Evolutionary conservation across 2,797 vertebrate species (phyloP), one percentile per base, ranked within the genome.

Genomic region (Urosaurus nigricauda): DNA sequence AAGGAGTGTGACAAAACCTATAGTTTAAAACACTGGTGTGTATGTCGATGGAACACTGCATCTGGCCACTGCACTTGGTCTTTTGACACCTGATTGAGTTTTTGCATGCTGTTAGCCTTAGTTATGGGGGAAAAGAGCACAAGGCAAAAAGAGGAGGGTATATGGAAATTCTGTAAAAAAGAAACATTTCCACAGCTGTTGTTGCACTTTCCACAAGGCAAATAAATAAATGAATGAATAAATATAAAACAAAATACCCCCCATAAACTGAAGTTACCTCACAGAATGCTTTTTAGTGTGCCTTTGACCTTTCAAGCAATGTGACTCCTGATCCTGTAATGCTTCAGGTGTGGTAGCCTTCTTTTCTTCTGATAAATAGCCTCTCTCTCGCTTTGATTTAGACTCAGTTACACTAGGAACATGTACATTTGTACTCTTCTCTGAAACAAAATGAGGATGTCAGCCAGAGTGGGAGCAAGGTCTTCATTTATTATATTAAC

Each of bases 361-460:
- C n/a, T 60, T 51, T 84, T 91, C 87, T 83, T 84, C 73, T 63
- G 87, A 92, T 40, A 90, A 89, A 73, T 75, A 83, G 13, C 56
- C 79, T 0, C 83, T 81, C 85, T 92, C 83, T 68, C 81, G 60
- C 87, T 94, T 92, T 86, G 87, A 70, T 90, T 92, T 94, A 89
- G 68, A 37, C 29, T 86, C 89, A 88, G n/a, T 87, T 85, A n/a
- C 1, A 16, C 65, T 6, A n/a, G n/a, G 32, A 63, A 79, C 65
- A 86, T 85, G 71, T 40, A 79, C 0, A 1, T 1, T 1, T 71
- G 88, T 94, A n/a, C 88, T 91, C 84, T 93, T 92, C 84, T 83
- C 94, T 95, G 92, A 91, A 94, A 96, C 3, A 91, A 94, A 93
- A 89, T 0, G 85, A 0, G 3, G 3, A 26, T 2, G 60, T 92